Percentiles rank a stretch among this genome's conserved stretches.
phyloP scores from a whole-genome alignment of 2,888 invertebrate species.

The Eurois occulta region DNA sequence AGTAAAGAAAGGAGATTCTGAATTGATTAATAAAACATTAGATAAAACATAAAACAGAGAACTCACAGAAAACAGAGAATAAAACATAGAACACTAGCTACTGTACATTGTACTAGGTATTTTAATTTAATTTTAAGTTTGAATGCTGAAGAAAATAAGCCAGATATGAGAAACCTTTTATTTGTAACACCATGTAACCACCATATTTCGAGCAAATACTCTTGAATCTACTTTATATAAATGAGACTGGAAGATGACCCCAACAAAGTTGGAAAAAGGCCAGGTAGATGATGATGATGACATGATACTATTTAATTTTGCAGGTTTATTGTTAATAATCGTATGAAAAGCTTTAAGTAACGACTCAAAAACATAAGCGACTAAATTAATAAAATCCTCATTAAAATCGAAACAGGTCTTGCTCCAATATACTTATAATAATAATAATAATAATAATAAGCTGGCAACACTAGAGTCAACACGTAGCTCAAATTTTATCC shows the following conservation, averaged over 20 bases:
- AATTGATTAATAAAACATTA: neutral
- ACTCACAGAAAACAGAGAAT: too few species aligned
- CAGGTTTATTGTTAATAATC: neutral
- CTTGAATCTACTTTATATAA: neutral
- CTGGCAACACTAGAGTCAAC: too few species aligned
- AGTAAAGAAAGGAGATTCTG: neutral
- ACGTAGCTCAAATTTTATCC: too few species aligned
- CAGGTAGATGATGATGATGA: neutral
- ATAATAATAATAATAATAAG: too few species aligned
- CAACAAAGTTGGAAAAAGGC: neutral
- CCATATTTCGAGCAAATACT: too few species aligned
- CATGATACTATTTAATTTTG: neutral
- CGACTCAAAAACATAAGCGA: neutral
- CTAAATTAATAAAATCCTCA: neutral
- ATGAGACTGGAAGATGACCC: neutral
- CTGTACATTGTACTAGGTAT: too few species aligned
- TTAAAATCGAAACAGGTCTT: conserved; percentile 9
- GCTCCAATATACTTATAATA: conserved; percentile 19
- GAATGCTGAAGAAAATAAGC: too few species aligned
- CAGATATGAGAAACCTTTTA: too few species aligned
- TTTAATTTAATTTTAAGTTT: too few species aligned
- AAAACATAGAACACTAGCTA: too few species aligned
- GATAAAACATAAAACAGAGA: too few species aligned
- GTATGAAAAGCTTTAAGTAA: neutral
- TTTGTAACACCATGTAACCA: too few species aligned